Evolutionary conservation across 2,888 invertebrate genomes (phyloP).

Genomic region (Amiota communis): DNA sequence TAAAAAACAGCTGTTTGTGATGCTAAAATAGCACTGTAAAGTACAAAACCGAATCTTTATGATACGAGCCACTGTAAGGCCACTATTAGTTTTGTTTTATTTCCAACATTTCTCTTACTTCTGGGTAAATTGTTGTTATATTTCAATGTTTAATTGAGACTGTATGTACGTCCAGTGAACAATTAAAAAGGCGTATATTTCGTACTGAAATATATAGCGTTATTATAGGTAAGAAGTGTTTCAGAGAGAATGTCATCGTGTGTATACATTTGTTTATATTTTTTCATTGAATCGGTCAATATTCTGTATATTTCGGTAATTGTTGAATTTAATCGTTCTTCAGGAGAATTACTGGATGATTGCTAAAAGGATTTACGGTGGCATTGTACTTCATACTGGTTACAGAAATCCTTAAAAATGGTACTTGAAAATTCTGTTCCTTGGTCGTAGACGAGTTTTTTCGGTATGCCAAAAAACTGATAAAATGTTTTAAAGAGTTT

Average conservation of each 20-base stretch:
- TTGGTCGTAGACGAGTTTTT: no score
- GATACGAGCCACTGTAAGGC: no score
- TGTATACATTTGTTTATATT: slow-evolving; percentile 23
- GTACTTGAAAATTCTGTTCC: no score
- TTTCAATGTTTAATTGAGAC: slow-evolving; percentile 31
- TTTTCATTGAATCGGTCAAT: slow-evolving; percentile 24
- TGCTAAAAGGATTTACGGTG: no score
- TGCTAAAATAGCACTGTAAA: no score
- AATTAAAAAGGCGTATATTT: slow-evolving; percentile 42
- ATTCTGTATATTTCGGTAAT: slow-evolving; percentile 42
- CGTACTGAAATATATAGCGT: background rate
- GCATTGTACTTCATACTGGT: no score
- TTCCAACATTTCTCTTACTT: slow-evolving; percentile 30
- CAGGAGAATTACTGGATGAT: no score
- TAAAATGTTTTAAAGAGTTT: slow-evolving; percentile 38
- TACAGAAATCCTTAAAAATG: no score
- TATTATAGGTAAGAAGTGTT: slow-evolving; percentile 33
- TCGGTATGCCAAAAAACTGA: slow-evolving; percentile 34
- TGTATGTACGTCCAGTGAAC: slow-evolving; percentile 41
- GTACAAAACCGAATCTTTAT: no score
- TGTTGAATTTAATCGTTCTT: slow-evolving; percentile 42
- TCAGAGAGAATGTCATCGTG: slow-evolving; percentile 15
- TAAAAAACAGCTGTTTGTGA: no score
- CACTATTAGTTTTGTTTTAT: slow-evolving; percentile 31
- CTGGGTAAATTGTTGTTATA: slow-evolving; percentile 35